Evolutionary conservation across 2,888 invertebrate species (phyloP).

Genomic region (Sympetrum striolatum): DNA sequence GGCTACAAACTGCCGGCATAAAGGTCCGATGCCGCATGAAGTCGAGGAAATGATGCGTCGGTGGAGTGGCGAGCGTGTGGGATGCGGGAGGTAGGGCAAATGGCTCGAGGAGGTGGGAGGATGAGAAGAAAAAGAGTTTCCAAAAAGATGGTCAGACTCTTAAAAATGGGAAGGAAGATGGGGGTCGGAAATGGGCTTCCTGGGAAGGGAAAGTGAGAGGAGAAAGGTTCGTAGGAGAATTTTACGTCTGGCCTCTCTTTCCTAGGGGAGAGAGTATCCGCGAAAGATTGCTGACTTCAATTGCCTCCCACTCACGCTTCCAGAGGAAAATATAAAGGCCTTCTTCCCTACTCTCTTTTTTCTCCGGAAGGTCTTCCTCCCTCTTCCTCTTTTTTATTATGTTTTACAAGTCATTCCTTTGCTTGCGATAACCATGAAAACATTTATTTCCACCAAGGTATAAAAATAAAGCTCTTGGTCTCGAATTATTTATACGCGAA

Average conservation of each 20-base stretch:
- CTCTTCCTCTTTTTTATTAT: neutral
- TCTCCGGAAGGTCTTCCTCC: no score
- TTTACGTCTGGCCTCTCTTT: neutral
- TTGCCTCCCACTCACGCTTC: neutral
- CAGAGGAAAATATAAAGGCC: neutral
- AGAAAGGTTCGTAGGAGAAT: neutral
- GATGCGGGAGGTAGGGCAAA: neutral
- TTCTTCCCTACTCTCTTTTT: no score
- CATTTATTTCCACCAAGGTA: neutral
- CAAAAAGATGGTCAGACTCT: neutral
- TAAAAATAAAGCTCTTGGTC: neutral
- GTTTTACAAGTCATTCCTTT: neutral
- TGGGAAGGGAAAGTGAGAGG: neutral
- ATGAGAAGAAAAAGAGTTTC: neutral
- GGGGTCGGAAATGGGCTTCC: neutral
- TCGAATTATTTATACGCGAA: neutral
- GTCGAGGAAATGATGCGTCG: neutral
- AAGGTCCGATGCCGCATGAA: neutral
- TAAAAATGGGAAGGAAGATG: conserved; percentile 26
- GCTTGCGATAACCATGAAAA: neutral
- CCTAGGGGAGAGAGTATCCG: neutral
- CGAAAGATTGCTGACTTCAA: neutral
- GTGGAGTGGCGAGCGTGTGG: neutral
- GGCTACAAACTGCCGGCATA: neutral
- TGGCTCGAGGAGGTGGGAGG: neutral